A percentile compares a stretch with the other conserved stretches of the same genome.
Evolutionary conservation across 2,888 invertebrate genomes (phyloP).

Genomic region (Cryptophagus acutangulus): DNA sequence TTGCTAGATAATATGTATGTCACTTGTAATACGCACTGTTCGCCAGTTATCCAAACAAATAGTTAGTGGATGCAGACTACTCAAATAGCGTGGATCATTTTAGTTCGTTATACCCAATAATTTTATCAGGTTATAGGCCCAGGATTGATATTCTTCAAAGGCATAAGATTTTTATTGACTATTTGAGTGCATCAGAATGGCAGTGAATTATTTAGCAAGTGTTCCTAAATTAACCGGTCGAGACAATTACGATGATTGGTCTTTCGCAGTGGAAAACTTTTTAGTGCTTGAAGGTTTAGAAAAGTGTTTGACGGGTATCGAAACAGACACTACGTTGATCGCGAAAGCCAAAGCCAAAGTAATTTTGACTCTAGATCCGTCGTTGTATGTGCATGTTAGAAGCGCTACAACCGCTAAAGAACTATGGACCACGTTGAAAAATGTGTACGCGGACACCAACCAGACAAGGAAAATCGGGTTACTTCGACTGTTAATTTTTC

Average conservation of each 20-base stretch:
- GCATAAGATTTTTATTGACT: no score
- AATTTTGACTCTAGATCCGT: slow-evolving; percentile 30
- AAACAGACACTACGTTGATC: slow-evolving; percentile 13
- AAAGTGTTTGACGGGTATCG: not conserved
- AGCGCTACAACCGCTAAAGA: slow-evolving; percentile 11
- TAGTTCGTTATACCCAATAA: no score
- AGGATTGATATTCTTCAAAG: no score
- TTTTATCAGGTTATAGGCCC: no score
- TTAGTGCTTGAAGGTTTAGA: not conserved
- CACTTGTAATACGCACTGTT: no score
- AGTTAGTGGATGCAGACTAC: no score
- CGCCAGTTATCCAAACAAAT: no score
- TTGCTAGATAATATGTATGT: no score
- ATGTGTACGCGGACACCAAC: slow-evolving; percentile 15
- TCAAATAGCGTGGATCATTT: no score
- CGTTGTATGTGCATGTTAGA: slow-evolving; percentile 30
- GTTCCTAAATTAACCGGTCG: no score
- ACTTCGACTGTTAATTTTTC: slow-evolving; percentile 27
- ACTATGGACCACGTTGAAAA: slow-evolving; percentile 17
- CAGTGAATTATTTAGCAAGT: no score
- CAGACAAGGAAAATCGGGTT: slow-evolving; percentile 19
- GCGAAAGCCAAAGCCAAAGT: slow-evolving; percentile 33
- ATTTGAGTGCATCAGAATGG: no score
- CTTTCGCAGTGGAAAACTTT: slow-evolving; percentile 1
- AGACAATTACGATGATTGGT: slow-evolving; percentile 18